Base-by-base conservation (phyloP, 2,113 vertebrate genomes). In the Pogona vitticeps region DNA sequence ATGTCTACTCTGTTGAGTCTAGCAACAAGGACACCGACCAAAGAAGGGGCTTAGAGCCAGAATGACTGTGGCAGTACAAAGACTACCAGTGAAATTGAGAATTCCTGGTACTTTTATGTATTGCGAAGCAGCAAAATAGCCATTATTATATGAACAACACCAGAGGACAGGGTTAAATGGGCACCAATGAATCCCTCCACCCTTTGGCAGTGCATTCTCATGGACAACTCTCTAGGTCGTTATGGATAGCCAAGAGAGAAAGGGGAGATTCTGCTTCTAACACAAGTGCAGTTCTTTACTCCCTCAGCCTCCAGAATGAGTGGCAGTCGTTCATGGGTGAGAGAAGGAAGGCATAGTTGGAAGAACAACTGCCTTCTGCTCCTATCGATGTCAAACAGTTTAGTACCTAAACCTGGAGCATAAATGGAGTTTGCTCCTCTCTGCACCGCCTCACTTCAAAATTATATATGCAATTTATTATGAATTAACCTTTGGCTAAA, bases 1-100 rank as follows among this genome's bases (percentile, higher is more conserved):
- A 10, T 52, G 46, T 52, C 46, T 52, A 52, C 46, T 52, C 46
- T 10, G 46, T 52, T 52, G 46, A 52, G 10, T 10, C 46, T 10
- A 52, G 46, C 46, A 5, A 52, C 46, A 10, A n/a, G 46, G 46
- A 52, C 46, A 52, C 5, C 46, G 10, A 10, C 46, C 46, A 52
- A 52, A 52, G 46, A 52, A 52, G 46, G 46, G 46, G 46, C 6
- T 65, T 23, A n/a, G 18, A 23, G 18, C 18, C 7, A 26, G 86
- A 15, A 0, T 72, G 0, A 21, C 13, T 1, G 2, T 8, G 1
- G 61, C 71, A 58, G 85, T 23, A 79, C 63, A 42, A 2, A 23
- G 36, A 4, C 17, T 8, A 0, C 0, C 67, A 10, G 42, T 21
- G 78, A 28, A 23, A 0, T n/a, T 5, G 0, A 84, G 38, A 72